Evolutionary conservation across 2,797 vertebrate species (phyloP).

Genomic region (Moxostoma hubbsi): DNA sequence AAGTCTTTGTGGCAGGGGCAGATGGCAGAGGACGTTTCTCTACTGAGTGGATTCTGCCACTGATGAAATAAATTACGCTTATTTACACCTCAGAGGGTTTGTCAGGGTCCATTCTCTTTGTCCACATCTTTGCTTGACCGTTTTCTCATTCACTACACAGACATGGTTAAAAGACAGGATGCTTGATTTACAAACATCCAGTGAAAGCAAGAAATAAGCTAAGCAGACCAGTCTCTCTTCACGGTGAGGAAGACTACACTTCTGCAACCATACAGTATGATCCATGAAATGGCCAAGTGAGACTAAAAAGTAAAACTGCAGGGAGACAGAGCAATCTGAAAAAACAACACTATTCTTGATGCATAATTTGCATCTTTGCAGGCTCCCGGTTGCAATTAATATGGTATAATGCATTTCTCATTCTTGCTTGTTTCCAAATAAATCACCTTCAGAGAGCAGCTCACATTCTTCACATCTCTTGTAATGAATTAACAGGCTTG

Average conservation of each 20-base stretch:
- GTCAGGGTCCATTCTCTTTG: neutral
- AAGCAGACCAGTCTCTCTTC: slow-evolving; percentile 17
- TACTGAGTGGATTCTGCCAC: slow-evolving; percentile 30
- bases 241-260: slow-evolving; percentile 30
- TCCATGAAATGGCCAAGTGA: slow-evolving; percentile 26
- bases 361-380: no score
- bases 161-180: slow-evolving; percentile 24
- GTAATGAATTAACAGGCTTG: no score
- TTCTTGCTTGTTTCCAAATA: neutral
- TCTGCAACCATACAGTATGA: slow-evolving; percentile 23
- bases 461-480: no score
- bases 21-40: slow-evolving; percentile 35
- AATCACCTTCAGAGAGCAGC: no score
- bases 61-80: slow-evolving; percentile 35
- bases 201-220: slow-evolving; percentile 1
- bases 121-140: neutral
- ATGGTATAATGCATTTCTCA: neutral
- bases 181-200: slow-evolving; percentile 41
- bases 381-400: neutral
- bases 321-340: slow-evolving; percentile 2
- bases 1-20: slow-evolving; percentile 32
- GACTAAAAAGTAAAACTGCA: neutral
- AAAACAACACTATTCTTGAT: neutral
- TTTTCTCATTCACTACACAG: neutral
- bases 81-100: slow-evolving; percentile 3